Evolutionary conservation across 2,797 vertebrate species (phyloP), one percentile per base, ranked within the genome.

Genomic region (Serranus cabrilla): DNA sequence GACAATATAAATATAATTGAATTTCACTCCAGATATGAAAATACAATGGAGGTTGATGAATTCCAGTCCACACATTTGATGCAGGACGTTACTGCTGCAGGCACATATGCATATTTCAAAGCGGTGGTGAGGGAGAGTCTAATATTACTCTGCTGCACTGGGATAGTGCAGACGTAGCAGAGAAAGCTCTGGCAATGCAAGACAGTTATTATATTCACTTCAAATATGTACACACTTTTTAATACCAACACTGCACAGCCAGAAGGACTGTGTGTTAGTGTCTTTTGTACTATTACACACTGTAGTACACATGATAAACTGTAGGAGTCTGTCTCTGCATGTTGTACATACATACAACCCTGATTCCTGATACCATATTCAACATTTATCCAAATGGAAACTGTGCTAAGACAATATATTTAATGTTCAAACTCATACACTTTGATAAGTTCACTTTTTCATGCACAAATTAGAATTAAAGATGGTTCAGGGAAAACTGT

Each of bases 21-120:
- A 45, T 78, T 74, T 71, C 55, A 62, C 43, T 56, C 16, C 34
- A 63, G 40, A 62, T 72, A 76, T 51, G 73, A 69, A 70, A 82
- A 78, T 12, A 70, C 20, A 73, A 59, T 11, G 2, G 47, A 73
- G n/a, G 18, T 54, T 67, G 51, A 43, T 43, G 23, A 54, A 31
- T 31, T 21, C n/a, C 42, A 46, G 27, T 70, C 18, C 45, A 49
- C 51, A 69, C 47, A 40, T 55, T 21, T 71, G 11, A 42, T 40
- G 54, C n/a, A 17, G 39, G 21, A 34, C 52, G n/a, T 67, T 37
- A 62, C 46, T 39, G 31, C 60, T 69, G 43, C 42, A 76, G 52
- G 34, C 27, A 20, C 50, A 23, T 21, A 34, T 54, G 57, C n/a
- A 34, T 54, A 46, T 74, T 64, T 47, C 5, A 60, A 27, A 47